Base-by-base conservation (phyloP, 2,113 vertebrate genomes). In the Albula glossodonta region DNA sequence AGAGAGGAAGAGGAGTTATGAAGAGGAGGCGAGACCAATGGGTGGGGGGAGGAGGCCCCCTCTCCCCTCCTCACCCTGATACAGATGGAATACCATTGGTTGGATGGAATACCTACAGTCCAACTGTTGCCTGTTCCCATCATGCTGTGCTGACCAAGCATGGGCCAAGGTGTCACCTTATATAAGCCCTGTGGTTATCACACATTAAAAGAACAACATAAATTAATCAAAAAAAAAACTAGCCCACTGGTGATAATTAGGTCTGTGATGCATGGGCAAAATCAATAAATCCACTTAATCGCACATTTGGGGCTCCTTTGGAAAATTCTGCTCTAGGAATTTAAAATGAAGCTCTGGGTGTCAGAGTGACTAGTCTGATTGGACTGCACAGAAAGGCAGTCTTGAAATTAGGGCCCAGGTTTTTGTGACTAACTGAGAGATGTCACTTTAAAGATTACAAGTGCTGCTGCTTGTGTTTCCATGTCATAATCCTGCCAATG, bases 1-100 rank as follows among this genome's bases (percentile, higher is more conserved):
- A 52, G 79, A 60, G 70, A 86, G 57, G 4, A 53, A 86, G 88
- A 80, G 82, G 78, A 83, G 86, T 78, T 50, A 4, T 13, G 63
- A 70, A n/a, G 70, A 74, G 70, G 10, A 5, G 70, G 70, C 22
- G 70, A 31, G 70, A 31, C n/a, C 22, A 74, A 25, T 10, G 22
- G 22, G n/a, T 48, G 83, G 86, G 88, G 84, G 80, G 82, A 15
- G 51, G 31, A 79, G 80, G 56, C 48, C 85, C 74, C 56, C 3
- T 22, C 50, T 22, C n/a, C 78, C 52, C 49, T 11, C 15, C 85
- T 25, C 56, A 22, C 49, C 31, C 31, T 41, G 31, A 41, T 41
- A 41, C 31, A 41, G 31, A 41, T 41, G 31, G 31, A 41, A 41
- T 41, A 41, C 31, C 31, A 41, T 41, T 41, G 31, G 31, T 41